These are phyloP conservation scores for Telmatochromis bifrenatus DNA, from an alignment of 2,113 vertebrate species.

Conservation along the genomic window DNA sequence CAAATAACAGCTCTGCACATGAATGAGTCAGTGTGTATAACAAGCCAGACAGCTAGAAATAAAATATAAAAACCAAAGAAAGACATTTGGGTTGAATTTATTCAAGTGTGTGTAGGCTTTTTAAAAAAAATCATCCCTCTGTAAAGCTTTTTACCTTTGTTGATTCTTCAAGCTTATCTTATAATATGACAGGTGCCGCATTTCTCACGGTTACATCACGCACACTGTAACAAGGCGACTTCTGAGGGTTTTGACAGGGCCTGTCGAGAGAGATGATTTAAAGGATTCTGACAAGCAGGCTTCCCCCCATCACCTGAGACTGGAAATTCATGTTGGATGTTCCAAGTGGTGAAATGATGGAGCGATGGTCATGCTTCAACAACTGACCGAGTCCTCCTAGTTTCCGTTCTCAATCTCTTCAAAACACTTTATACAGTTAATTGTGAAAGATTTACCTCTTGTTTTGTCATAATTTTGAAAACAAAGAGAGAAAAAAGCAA, in stretches of 20 bases:
- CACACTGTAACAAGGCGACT: not conserved
- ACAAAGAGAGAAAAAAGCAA: not conserved
- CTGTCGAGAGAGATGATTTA: not conserved
- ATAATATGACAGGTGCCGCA: not conserved
- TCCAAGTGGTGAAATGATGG: not conserved
- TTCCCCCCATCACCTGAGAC: not conserved
- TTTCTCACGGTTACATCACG: conserved; percentile 12
- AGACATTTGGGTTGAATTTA: not conserved
- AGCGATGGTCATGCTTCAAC: not conserved
- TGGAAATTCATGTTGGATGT: not conserved
- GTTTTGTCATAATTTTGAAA: not conserved
- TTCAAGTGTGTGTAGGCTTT: not conserved
- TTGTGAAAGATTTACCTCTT: not conserved
- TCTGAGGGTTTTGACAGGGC: not conserved
- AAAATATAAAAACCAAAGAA: not conserved
- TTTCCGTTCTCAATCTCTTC: not conserved
- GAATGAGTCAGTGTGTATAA: conserved; percentile 4
- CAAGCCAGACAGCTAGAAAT: not conserved
- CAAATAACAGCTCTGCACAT: not conserved
- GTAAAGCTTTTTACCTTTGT: not conserved
- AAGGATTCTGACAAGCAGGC: not conserved
- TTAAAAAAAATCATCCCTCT: not conserved
- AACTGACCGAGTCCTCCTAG: not conserved
- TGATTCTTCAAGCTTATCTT: not conserved
- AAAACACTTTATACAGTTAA: not conserved